phyloP scores from a whole-genome alignment of 2,797 vertebrate species.

The Nannoperca obscura region DNA sequence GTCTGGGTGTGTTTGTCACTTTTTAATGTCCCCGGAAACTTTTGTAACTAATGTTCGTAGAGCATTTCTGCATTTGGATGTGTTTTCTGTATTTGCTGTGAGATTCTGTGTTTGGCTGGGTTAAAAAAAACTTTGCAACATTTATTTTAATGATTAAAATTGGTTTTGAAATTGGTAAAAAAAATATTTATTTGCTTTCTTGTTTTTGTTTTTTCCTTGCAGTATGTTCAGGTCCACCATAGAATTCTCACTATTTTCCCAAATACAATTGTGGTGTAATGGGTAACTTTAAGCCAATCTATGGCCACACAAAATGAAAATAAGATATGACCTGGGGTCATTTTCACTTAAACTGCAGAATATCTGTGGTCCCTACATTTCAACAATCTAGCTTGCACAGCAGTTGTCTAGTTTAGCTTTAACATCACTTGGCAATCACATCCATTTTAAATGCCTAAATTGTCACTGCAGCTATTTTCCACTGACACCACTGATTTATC shows the following conservation, averaged over 20 bases:
- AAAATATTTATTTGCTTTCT: not conserved
- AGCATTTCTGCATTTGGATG: not conserved
- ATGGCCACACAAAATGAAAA: constrained; percentile 14
- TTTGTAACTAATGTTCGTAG: not conserved
- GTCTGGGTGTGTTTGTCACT: not conserved
- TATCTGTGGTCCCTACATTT: not conserved
- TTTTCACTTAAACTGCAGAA: not conserved
- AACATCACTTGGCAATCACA: not conserved
- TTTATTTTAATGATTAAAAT: not conserved
- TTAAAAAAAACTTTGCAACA: not conserved
- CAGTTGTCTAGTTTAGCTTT: constrained; percentile 6
- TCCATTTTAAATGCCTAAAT: constrained; percentile 12
- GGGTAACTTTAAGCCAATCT: not conserved
- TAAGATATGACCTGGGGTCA: not conserved
- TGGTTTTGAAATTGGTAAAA: not conserved
- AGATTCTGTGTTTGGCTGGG: not conserved
- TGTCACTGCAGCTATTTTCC: constrained; percentile 5
- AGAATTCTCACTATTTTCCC: not conserved
- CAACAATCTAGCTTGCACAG: not conserved
- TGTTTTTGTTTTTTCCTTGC: not conserved
- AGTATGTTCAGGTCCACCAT: not conserved
- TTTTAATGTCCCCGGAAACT: no score
- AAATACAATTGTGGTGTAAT: not conserved
- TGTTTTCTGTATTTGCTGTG: not conserved
- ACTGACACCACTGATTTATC: constrained; percentile 5